Base-by-base conservation (phyloP, 2,888 invertebrate species). In the Drosophila antonietae region DNA sequence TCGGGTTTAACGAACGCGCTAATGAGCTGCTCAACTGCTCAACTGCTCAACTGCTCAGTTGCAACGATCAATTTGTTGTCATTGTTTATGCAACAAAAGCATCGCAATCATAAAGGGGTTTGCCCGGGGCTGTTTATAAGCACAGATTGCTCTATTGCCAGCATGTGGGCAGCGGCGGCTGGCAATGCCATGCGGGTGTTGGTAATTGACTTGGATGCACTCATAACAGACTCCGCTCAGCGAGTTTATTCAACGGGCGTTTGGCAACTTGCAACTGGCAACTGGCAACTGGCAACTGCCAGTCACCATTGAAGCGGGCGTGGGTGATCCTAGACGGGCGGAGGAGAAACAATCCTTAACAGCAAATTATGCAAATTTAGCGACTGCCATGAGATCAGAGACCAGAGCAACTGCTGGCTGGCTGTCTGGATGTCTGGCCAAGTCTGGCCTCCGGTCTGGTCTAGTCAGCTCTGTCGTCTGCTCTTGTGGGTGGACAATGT, bases 401-500 rank as follows among this genome's bases (percentile, higher is more conserved):
- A 39, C 75, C 75, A 66, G 64, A 67, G 83, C 51, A 67, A 53
- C 68, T 63, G 74, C 66, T 59, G 15, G 28, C 37, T 63, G 63
- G 53, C 73, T 68, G 72, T 46, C 59, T 58, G 15, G 39, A 23
- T 63, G 63, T 58, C 73, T 68, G 72, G 51, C 59, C 57, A 41
- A 23, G 49, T 60, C 72, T 41, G 61, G 41, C 56, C 60, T 65
- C 10, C 57, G 39, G 53, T 57, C 55, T 64, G 39, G 53, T 57
- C 55, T 64, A 63, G 69, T 64, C 74, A 67, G 74, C 63, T 43
- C 81, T 83, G 87, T 75, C 81, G 87, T 83, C 82, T 83, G 87
- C 80, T 72, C 71, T 89, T 86, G 86, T 86, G 86, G 86, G 86
- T 90, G 86, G 86, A 86, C 86, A 88, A 88, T 88, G 89, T 86